Conservation (phyloP, 37 sponge, comb jelly and placozoan species). For the Beroe forskalii region DNA sequence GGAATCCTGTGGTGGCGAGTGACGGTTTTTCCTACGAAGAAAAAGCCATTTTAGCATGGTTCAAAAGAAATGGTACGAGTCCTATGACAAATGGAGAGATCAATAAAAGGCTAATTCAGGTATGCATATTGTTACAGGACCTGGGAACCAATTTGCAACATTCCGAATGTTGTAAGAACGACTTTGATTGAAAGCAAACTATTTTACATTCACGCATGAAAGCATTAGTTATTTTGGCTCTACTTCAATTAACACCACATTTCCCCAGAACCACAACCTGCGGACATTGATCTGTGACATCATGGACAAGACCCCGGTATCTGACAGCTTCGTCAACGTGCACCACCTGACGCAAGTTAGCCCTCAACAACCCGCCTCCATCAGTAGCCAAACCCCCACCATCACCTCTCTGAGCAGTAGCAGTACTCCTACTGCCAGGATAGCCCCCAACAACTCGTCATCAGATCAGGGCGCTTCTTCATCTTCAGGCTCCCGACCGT, state of each 20-base stretch:
- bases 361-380: neutral
- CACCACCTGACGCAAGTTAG: neutral
- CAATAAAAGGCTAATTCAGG: constrained; percentile 45
- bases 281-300: constrained; percentile 18
- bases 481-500: neutral
- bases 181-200: too few relatives aligned
- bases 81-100: constrained; percentile 68
- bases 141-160: too few relatives aligned
- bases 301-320: constrained; percentile 2
- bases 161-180: too few relatives aligned
- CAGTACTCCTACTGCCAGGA: neutral
- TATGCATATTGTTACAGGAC: too few relatives aligned
- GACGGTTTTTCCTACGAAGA: constrained; percentile 67
- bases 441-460: neutral
- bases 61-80: constrained; percentile 34
- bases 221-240: too few relatives aligned
- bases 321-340: constrained; percentile 5
- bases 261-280: constrained; percentile 24
- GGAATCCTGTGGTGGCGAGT: constrained; percentile 66
- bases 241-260: too few relatives aligned
- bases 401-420: neutral
- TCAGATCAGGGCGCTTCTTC: neutral
- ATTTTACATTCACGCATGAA: too few relatives aligned
- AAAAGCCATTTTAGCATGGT: constrained; percentile 61
- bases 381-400: neutral